These are phyloP conservation scores for Grapholita molesta DNA, from an alignment of 1,140 invertebrate species.

Conservation along the genomic window DNA sequence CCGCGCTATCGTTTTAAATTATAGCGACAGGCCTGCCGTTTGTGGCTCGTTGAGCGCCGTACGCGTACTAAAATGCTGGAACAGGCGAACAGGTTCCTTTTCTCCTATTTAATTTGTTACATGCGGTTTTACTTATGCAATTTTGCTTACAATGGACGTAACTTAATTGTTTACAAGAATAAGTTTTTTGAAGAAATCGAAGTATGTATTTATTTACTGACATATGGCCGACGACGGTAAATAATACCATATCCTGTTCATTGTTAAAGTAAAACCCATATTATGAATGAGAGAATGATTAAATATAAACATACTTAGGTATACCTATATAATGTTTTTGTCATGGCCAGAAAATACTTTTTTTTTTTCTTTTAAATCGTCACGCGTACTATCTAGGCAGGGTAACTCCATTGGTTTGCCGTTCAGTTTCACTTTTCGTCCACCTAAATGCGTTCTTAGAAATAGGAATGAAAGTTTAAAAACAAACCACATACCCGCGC, in stretches of 20 bases:
- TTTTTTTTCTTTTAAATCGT: not conserved
- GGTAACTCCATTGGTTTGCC: too few relatives aligned
- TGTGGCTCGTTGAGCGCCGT: slow-evolving; percentile 56
- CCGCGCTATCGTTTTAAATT: slow-evolving; percentile 65
- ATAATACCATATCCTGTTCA: not conserved
- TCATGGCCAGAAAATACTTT: not conserved
- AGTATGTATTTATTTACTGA: slow-evolving; percentile 30
- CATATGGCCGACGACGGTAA: slow-evolving; percentile 39
- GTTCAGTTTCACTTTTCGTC: too few relatives aligned
- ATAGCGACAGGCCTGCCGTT: slow-evolving; percentile 61
- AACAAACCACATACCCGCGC: too few relatives aligned
- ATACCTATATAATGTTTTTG: too few relatives aligned
- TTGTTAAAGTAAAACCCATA: not conserved
- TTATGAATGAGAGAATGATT: not conserved
- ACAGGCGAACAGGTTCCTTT: slow-evolving; percentile 73
- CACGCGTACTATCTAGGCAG: not conserved
- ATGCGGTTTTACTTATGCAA: slow-evolving; percentile 69
- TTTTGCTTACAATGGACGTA: slow-evolving; percentile 62
- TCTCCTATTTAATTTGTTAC: slow-evolving; percentile 72
- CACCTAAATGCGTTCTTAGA: too few relatives aligned
- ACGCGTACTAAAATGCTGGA: slow-evolving; percentile 54
- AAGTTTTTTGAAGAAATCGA: slow-evolving; percentile 47
- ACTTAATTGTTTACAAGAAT: slow-evolving; percentile 54
- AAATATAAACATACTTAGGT: not conserved
- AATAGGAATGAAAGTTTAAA: too few relatives aligned